Percentiles rank a stretch among this genome's conserved stretches.
These are phyloP conservation scores for Gallinago stenura DNA, from an alignment of 2,797 vertebrate genomes.

Conservation along the genomic window DNA sequence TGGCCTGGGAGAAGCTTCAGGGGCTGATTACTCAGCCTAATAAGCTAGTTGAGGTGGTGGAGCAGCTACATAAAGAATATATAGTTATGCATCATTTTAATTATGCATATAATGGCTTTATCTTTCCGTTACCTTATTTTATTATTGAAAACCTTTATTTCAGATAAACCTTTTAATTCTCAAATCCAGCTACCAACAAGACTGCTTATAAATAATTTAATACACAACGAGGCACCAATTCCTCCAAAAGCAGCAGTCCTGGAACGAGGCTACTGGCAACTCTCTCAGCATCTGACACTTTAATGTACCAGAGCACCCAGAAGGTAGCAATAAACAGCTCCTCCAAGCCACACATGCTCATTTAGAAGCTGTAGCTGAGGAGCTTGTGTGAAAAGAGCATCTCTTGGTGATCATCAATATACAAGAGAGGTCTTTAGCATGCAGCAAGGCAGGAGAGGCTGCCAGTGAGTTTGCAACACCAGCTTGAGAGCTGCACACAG, in stretches of 20 bases:
- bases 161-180: not conserved
- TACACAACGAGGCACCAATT: not conserved
- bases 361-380: not conserved
- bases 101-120: constrained; percentile 20
- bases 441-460: not conserved
- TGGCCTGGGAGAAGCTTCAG: not conserved
- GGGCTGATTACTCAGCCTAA: not conserved
- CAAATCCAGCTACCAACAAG: not conserved
- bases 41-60: not conserved
- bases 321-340: not conserved
- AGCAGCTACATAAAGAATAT: constrained; percentile 1
- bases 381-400: not conserved
- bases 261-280: not conserved
- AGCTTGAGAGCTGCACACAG: not conserved
- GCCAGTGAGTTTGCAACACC: not conserved
- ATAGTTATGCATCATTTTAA: constrained; percentile 30
- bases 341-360: not conserved
- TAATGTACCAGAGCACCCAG: not conserved
- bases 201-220: constrained; percentile 31
- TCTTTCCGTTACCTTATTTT: constrained; percentile 41
- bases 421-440: not conserved
- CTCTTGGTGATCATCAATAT: constrained; percentile 11
- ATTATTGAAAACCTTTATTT: constrained; percentile 49
- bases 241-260: constrained; percentile 1
- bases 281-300: not conserved